Evolutionary conservation across 2,113 vertebrate genomes (phyloP), one percentile per base, ranked within the genome.

Genomic region (Equus przewalskii): DNA sequence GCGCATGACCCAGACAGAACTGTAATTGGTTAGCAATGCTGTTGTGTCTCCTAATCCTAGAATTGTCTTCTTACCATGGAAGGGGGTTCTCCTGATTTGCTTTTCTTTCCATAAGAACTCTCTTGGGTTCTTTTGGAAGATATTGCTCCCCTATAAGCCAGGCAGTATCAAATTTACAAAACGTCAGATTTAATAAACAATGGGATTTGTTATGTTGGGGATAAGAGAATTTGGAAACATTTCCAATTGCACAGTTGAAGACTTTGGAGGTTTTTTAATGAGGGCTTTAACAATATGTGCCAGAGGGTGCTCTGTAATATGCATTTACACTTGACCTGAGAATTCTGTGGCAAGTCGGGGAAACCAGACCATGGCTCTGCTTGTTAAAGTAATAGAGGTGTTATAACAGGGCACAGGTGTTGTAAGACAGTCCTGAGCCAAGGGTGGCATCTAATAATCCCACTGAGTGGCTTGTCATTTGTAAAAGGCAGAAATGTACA

Each of bases 161-260:
- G 97, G 90, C 81, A 79, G 95, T 97, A 98, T 98, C 97, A 64
- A 96, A 98, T 98, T 98, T 98, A 98, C 96, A 98, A 98, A 98
- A 98, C 97, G 98, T 98, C 96, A 98, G 97, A 98, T 98, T 99
- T 98, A 98, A 98, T 97, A 98, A 96, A 98, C 98, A 98, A 89
- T 6, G 46, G 97, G 96, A 97, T 98, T 98, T 98, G 98, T 97
- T 98, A 97, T 97, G 94, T 98, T 98, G 97, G 96, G 98, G 84
- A 92, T 98, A 98, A 98, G 98, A 98, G 94, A 97, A 98, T 98
- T 98, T 98, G 97, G 96, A 99, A 98, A 97, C 92, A 97, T 98
- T 98, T 98, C 97, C 95, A 95, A 36, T 97, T 85, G 96, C 94
- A 88, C 87, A 94, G 96, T 98, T 96, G 97, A 96, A 98, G 98